Evolutionary conservation across 2,888 invertebrate genomes (phyloP).

Genomic region (Mythimna ferrago): DNA sequence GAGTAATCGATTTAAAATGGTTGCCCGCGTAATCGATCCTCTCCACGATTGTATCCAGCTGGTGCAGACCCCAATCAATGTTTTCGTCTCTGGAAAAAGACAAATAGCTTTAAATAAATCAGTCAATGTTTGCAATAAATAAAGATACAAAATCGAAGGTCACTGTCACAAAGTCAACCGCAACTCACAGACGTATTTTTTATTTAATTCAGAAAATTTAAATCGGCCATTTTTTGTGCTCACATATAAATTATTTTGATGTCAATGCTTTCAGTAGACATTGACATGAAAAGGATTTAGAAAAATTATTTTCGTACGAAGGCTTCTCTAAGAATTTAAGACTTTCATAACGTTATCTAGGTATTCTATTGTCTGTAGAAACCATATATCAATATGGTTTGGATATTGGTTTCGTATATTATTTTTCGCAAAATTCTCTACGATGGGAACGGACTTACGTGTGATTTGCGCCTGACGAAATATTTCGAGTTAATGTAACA

Average conservation of each 20-base stretch:
- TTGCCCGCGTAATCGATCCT: conserved; percentile 92
- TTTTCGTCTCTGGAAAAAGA: conserved; percentile 82
- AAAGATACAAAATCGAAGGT: conserved; percentile 23
- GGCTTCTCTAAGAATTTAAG: conserved; percentile 15
- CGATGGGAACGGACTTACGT: neutral
- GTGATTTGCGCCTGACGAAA: conserved; percentile 11
- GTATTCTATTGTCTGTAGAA: conserved; percentile 16
- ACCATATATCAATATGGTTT: conserved; percentile 37
- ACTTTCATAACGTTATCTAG: conserved; percentile 9
- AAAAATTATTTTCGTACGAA: conserved; percentile 14
- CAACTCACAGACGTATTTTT: conserved; percentile 22
- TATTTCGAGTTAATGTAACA: conserved; percentile 2
- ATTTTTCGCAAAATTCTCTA: neutral
- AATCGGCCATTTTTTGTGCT: conserved; percentile 26
- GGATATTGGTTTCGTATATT: conserved; percentile 19
- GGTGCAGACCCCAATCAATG: conserved; percentile 95
- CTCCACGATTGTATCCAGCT: conserved; percentile 94
- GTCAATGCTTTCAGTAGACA: conserved; percentile 28
- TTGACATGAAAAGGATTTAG: conserved; percentile 37
- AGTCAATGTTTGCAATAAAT: conserved; percentile 14
- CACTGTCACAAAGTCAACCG: neutral
- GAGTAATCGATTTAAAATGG: conserved; percentile 92
- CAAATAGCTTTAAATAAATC: conserved; percentile 26
- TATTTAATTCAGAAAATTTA: conserved; percentile 13
- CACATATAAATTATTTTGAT: conserved; percentile 27